Base-by-base conservation (phyloP, 1,140 invertebrate species). In the Ceratina japonica region DNA sequence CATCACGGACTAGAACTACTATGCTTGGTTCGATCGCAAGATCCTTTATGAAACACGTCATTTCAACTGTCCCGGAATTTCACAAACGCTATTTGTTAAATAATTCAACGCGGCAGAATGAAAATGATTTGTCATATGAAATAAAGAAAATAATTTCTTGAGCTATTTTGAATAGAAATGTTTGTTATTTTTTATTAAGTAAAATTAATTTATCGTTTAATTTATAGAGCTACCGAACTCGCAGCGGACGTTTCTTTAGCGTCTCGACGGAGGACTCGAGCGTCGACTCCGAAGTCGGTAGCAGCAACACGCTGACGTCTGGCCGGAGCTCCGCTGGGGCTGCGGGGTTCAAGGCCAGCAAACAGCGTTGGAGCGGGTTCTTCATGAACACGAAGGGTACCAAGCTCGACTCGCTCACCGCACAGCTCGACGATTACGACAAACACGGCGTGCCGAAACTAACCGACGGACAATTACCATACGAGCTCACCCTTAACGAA, bases 341-440 rank as follows among this genome's bases (percentile, higher is more conserved):
- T 72, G 86, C 87, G 64, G 87, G 86, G 65, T 85, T 83, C 87
- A 93, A 90, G 86, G 89, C 80, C 85, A 93, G 89, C 82, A 95
- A 95, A 85, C 95, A 95, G 86, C 94, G 94, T 18, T 95, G 95
- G 94, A 94, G 94, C 63, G 94, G 94, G 22, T 94, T 96, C 82
- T 96, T 96, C 84, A 94, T 94, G 20, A 94, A 94, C 77, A 94
- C 91, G 70, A 95, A 94, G 89, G 94, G 94, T 81, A 94, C 94
- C 10, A 95, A 94, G 86, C 94, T 95, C 92, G 95, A 95, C 81
- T 87, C 91, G 4, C 90, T 95, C 51, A 94, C 94, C 56, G 95
- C 96, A 82, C 93, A 95, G 75, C 90, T 96, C 20, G 95, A 96
- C 87, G 93, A 93, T 75, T 96, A 96, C 88, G 93, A 94, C 31